Base-by-base conservation (phyloP, 2,797 vertebrate genomes). In the Argentina silus region DNA sequence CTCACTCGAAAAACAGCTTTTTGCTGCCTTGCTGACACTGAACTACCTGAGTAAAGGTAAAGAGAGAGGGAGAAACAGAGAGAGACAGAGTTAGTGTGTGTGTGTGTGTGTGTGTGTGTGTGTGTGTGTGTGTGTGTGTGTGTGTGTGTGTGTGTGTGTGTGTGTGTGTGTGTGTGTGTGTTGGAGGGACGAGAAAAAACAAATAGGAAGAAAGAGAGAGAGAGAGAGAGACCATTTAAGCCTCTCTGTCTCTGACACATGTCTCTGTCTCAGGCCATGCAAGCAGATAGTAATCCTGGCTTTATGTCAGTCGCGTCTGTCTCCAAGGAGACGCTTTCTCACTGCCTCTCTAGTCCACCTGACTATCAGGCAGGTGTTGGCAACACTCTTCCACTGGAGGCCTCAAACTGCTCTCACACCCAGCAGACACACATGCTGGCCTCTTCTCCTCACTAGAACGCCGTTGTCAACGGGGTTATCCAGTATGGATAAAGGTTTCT, bases 241-340 rank as follows among this genome's bases (percentile, higher is more conserved):
- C 27, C 27, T 36, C 12, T 43, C 14, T 62, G 27, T 42, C 27
- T 62, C 10, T 61, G 59, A 36, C 12, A 36, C 23, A 43, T n/a
- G n/a, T n/a, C n/a, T n/a, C n/a, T n/a, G n/a, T n/a, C n/a, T n/a
- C 27, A 36, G 27, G 27, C 27, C 70, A 56, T n/a, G 69, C 65
- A 51, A 55, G 66, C 64, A 78, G 74, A 77, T 74, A 72, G 1
- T 79, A 77, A 81, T 70, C 36, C 45, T 59, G 61, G 65, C 78
- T 79, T 73, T 12, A 3, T 73, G 75, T 78, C 15, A 68, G 9
- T 78, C 36, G 65, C 70, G 27, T 86, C 83, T 48, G 79, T 85
- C 78, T 76, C 75, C 72, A 84, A 63, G 79, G 83, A 68, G 81
- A 87, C 80, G 75, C 53, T 70, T 73, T 73, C 47, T 67, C 23